Conservation (phyloP, 1,140 invertebrate species). For the Radopholus similis region DNA sequence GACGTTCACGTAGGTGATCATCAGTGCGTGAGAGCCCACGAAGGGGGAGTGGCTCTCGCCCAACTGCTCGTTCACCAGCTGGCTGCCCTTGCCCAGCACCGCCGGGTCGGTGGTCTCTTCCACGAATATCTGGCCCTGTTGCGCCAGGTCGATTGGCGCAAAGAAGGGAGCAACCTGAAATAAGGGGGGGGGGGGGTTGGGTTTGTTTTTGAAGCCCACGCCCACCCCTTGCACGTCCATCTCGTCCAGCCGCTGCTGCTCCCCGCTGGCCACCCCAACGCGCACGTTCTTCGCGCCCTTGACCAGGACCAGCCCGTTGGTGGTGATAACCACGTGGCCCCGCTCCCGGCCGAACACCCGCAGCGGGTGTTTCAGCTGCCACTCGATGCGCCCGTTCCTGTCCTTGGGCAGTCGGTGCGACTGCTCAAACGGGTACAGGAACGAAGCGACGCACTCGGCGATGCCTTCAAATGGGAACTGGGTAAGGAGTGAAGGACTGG, state of each 20-base stretch:
- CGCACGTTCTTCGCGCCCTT: constrained; percentile 29
- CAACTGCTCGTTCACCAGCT: constrained; percentile 42
- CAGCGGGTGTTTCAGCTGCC: constrained; percentile 48
- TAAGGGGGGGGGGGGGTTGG: not conserved
- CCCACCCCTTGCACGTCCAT: constrained; percentile 41
- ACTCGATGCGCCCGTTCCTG: constrained; percentile 46
- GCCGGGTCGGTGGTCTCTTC: constrained; percentile 45
- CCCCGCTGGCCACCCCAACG: not conserved
- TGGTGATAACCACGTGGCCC: constrained; percentile 50
- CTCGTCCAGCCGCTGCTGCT: constrained; percentile 40
- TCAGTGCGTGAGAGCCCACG: constrained; percentile 11
- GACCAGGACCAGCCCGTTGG: constrained; percentile 51
- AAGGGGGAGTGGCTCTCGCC: constrained; percentile 9
- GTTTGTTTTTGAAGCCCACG: too few species aligned
- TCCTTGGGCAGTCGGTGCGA: constrained; percentile 46
- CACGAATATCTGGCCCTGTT: constrained; percentile 24
- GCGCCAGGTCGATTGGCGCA: constrained; percentile 49
- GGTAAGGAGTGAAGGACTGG: not conserved
- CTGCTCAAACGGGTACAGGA: constrained; percentile 50
- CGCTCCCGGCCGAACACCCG: constrained; percentile 45
- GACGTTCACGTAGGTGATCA: constrained; percentile 21
- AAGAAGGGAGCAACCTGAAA: constrained; percentile 54
- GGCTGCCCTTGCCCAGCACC: constrained; percentile 37
- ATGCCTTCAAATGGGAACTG: constrained; percentile 23
- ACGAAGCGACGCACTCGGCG: constrained; percentile 49